Percentiles rank a stretch among this genome's conserved stretches.
These are phyloP conservation scores for Neolamprologus modestus DNA, from an alignment of 2,113 vertebrate genomes.

Conservation along the genomic window DNA sequence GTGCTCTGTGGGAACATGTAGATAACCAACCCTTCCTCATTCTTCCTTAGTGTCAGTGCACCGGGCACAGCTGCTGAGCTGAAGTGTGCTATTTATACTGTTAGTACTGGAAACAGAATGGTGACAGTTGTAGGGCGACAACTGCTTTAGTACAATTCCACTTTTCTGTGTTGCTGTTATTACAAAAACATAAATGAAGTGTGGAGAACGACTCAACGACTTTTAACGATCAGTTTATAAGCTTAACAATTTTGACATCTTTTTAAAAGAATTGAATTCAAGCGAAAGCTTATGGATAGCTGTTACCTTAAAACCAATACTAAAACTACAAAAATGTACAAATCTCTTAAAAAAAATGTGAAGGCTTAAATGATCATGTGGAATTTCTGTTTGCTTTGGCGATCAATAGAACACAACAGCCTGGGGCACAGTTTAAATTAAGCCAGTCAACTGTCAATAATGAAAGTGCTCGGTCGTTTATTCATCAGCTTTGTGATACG, in stretches of 20 bases:
- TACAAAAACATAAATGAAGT: not conserved
- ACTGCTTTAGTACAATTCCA: not conserved
- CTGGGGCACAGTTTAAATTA: constrained; percentile 1
- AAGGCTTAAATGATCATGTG: not conserved
- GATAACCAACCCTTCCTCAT: constrained; percentile 61
- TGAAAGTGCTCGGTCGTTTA: not conserved
- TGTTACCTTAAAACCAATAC: not conserved
- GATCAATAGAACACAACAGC: constrained; percentile 27
- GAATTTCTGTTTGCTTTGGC: not conserved
- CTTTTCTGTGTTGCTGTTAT: not conserved
- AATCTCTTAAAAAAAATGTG: not conserved
- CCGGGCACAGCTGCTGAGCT: not conserved
- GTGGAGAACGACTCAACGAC: not conserved
- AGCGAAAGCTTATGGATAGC: not conserved
- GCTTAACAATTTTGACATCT: not conserved
- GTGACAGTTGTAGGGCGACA: not conserved
- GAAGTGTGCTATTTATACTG: not conserved
- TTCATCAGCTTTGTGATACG: not conserved
- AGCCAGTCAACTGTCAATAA: constrained; percentile 7
- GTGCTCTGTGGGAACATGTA: constrained; percentile 54
- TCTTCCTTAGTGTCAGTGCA: constrained; percentile 1
- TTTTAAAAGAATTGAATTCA: not conserved
- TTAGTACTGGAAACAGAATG: not conserved
- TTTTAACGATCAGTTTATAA: not conserved
- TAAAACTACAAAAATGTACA: not conserved